Evolutionary conservation across 2,888 invertebrate genomes (phyloP).

Genomic region (Phengaris alcon): DNA sequence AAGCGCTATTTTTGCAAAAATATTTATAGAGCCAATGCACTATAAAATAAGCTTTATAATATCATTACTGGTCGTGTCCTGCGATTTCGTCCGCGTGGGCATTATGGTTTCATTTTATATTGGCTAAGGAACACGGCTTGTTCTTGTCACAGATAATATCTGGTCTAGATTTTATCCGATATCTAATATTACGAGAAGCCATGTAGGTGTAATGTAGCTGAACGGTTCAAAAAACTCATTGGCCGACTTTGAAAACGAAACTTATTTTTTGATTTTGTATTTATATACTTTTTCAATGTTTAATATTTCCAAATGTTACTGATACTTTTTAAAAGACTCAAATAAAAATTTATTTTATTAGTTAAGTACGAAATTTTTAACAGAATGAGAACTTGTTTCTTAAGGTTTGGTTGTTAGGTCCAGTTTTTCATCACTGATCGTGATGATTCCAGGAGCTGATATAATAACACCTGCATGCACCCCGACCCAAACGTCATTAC

Average conservation of each 20-base stretch:
- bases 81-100: conserved; percentile 24
- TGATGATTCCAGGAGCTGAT: conserved; percentile 18
- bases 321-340: no score
- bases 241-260: background rate
- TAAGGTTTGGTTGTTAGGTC: no score
- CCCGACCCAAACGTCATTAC: conserved; percentile 54
- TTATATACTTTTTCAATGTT: no score
- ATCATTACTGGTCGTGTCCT: conserved; percentile 25
- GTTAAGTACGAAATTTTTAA: no score
- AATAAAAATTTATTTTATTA: no score
- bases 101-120: conserved; percentile 30
- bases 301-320: no score
- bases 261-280: background rate
- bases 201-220: conserved; percentile 19
- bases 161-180: conserved; percentile 28
- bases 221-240: conserved; percentile 16
- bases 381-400: no score
- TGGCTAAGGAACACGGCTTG: conserved; percentile 24
- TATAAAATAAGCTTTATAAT: conserved; percentile 25
- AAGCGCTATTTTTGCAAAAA: background rate
- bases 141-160: conserved; percentile 27
- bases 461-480: conserved; percentile 61
- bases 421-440: background rate
- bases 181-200: conserved; percentile 22
- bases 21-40: background rate